A percentile compares a stretch with the other conserved stretches of the same genome.
Conservation (phyloP, 2,113 vertebrate species). For the Tetrax tetrax region DNA sequence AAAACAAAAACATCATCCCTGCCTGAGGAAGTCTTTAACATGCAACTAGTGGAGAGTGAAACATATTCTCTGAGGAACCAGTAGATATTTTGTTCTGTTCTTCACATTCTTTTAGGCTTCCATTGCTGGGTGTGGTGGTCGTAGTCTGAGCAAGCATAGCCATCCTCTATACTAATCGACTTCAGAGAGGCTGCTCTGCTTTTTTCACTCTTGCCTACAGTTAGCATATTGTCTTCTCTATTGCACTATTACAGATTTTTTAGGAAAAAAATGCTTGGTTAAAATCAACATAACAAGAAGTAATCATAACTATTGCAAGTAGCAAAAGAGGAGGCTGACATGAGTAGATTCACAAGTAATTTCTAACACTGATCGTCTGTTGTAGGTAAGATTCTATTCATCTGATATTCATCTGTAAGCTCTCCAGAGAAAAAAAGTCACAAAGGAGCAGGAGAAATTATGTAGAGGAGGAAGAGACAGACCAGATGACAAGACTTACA, state of each 20-base stretch:
- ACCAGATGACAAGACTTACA: not conserved
- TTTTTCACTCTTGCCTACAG: not conserved
- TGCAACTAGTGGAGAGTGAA: not conserved
- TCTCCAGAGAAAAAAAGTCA: not conserved
- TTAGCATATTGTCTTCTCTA: not conserved
- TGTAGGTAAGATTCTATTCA: not conserved
- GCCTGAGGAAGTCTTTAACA: not conserved
- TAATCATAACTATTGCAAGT: not conserved
- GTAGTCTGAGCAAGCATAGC: not conserved
- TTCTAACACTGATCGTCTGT: not conserved
- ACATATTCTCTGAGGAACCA: not conserved
- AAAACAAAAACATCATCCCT: not conserved
- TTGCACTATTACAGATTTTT: not conserved
- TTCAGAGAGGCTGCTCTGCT: not conserved
- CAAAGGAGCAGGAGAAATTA: not conserved
- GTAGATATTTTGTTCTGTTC: not conserved
- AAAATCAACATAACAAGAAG: not conserved
- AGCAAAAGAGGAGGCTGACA: not conserved
- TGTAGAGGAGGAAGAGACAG: not conserved
- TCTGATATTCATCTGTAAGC: not conserved
- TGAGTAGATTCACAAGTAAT: not conserved
- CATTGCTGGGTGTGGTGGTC: not conserved
- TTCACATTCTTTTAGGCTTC: not conserved
- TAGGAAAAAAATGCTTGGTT: not conserved
- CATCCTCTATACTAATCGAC: not conserved